These are phyloP conservation scores for Rotaria socialis DNA, from an alignment of 2,888 invertebrate species.

Conservation along the genomic window DNA sequence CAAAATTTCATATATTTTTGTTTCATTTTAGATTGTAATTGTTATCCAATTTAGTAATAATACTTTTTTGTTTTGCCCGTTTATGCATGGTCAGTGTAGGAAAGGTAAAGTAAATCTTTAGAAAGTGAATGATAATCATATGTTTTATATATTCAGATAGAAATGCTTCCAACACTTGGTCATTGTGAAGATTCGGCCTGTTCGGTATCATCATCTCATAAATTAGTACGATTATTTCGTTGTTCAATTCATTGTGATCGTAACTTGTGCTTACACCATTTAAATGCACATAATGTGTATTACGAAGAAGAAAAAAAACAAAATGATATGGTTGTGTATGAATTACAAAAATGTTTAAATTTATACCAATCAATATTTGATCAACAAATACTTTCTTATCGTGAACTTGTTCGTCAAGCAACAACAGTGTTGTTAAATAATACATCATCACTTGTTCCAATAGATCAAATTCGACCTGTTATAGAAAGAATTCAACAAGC, in stretches of 20 bases:
- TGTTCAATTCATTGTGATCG: neutral
- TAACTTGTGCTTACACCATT: neutral
- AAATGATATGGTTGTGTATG: neutral
- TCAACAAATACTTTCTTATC: neutral
- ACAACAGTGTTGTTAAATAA: neutral
- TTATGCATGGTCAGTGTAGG: too few species aligned
- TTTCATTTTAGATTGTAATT: too few species aligned
- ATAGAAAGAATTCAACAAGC: neutral
- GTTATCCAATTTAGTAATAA: too few species aligned
- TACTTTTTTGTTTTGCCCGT: too few species aligned
- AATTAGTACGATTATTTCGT: neutral
- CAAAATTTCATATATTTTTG: too few species aligned
- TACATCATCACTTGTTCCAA: neutral
- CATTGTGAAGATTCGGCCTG: neutral
- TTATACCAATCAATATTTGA: neutral
- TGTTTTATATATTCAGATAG: too few species aligned
- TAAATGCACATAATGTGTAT: neutral
- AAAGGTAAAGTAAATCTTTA: too few species aligned
- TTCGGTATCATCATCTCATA: neutral
- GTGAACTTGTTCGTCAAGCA: slow-evolving; percentile 8
- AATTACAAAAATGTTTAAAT: neutral
- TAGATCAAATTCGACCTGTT: neutral
- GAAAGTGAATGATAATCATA: too few species aligned
- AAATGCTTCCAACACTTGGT: neutral
- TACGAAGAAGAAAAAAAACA: neutral